Conservation (phyloP, 2,888 invertebrate genomes). For the Drosophila neotestacea region DNA sequence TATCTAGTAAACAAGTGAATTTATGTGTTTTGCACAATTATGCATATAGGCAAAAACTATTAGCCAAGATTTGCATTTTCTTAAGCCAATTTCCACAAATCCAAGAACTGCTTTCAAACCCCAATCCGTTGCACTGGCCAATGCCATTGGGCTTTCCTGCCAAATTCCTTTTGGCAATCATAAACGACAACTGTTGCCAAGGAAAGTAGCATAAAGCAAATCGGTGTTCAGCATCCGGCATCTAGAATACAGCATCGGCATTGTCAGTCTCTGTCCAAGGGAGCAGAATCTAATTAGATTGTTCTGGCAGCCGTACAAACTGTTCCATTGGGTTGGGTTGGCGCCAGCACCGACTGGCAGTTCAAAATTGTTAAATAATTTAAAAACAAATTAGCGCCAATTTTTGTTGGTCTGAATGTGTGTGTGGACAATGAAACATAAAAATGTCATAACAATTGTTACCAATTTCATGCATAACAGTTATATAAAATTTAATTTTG, state of each 20-base stretch:
- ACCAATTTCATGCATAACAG: slow-evolving; percentile 72
- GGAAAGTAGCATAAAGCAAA: slow-evolving; percentile 72
- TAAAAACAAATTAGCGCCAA: slow-evolving; percentile 77
- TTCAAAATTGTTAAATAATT: slow-evolving; percentile 76
- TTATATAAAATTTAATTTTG: slow-evolving; percentile 79
- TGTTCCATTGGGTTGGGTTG: slow-evolving; percentile 21
- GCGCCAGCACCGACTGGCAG: slow-evolving; percentile 48
- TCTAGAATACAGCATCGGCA: slow-evolving; percentile 49
- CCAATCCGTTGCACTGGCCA: slow-evolving; percentile 27
- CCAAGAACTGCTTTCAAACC: slow-evolving; percentile 1
- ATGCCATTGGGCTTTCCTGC: slow-evolving; percentile 38
- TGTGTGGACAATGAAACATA: slow-evolving; percentile 44
- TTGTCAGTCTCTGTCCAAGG: slow-evolving; percentile 25
- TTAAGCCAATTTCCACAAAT: slow-evolving; percentile 42
- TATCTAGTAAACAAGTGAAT: slow-evolving; percentile 52
- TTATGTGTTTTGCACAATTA: slow-evolving; percentile 76
- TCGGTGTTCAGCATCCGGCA: slow-evolving; percentile 62
- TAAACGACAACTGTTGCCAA: slow-evolving; percentile 78
- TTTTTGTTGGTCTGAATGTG: slow-evolving; percentile 32
- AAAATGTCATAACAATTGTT: slow-evolving; percentile 61
- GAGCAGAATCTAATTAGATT: slow-evolving; percentile 72
- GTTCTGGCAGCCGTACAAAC: slow-evolving; percentile 52
- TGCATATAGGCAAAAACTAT: slow-evolving; percentile 59
- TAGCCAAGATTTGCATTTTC: slow-evolving; percentile 52
- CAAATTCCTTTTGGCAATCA: slow-evolving; percentile 73